A percentile compares a stretch with the other conserved stretches of the same genome.
Evolutionary conservation across 2,888 invertebrate genomes (phyloP).

Genomic region (Cremastinae sp.): DNA sequence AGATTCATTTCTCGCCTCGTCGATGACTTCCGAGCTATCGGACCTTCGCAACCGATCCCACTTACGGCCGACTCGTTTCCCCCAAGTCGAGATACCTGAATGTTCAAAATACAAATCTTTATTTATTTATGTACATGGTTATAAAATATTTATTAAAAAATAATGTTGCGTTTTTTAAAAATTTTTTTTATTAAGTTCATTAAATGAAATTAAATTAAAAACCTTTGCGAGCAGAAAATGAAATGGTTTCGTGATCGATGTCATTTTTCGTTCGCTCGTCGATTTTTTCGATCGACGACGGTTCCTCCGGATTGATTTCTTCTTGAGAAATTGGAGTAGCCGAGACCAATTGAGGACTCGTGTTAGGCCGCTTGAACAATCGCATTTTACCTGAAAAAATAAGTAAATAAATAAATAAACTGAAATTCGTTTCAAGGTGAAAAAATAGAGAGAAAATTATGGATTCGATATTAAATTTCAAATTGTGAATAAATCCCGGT

Average conservation of each 20-base stretch:
- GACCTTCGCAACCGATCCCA: conserved; percentile 84
- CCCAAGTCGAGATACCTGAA: conserved; percentile 83
- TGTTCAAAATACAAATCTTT: background rate
- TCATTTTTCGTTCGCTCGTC: conserved; percentile 55
- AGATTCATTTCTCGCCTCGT: conserved; percentile 78
- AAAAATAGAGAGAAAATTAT: conserved; percentile 57
- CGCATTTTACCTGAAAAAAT: too few species aligned
- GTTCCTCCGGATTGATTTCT: conserved; percentile 42
- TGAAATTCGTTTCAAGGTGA: conserved; percentile 2
- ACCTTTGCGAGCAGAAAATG: conserved; percentile 67
- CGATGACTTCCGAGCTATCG: conserved; percentile 82
- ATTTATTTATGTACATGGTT: background rate
- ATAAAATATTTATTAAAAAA: background rate
- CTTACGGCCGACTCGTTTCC: conserved; percentile 83
- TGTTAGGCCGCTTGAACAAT: conserved; percentile 82
- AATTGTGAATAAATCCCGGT: too few species aligned
- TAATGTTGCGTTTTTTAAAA: background rate
- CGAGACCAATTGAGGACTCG: conserved; percentile 83
- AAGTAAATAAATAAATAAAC: too few species aligned
- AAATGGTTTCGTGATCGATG: conserved; percentile 66
- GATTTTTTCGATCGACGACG: conserved; percentile 28
- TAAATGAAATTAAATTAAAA: conserved; percentile 13
- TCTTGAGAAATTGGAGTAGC: conserved; percentile 75
- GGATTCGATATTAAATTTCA: too few species aligned
- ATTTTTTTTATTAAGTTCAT: conserved; percentile 11